Percentiles rank a stretch among this genome's conserved stretches.
phyloP scores from a whole-genome alignment of 2,888 invertebrate genomes.

The Sinhomidia bicolor region DNA sequence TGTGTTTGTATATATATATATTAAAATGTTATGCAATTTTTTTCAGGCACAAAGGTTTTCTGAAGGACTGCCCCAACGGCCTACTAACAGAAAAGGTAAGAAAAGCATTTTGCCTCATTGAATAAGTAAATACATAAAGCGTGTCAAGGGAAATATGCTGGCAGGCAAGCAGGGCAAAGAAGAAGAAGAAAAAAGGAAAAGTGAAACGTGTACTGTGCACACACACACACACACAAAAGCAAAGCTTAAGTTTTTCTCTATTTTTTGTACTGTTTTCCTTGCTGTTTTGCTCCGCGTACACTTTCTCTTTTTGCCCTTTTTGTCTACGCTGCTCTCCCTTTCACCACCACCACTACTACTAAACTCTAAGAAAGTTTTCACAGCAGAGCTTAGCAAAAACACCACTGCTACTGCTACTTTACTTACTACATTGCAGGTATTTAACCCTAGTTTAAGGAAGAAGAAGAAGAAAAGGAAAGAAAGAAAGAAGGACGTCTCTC shows the following conservation, averaged over 20 bases:
- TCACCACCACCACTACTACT: not conserved
- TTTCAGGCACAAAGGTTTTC: conserved; percentile 74
- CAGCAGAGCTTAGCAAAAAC: no score
- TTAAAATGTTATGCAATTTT: conserved; percentile 46
- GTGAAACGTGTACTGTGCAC: conserved; percentile 16
- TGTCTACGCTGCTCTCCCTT: not conserved
- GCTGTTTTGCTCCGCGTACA: not conserved
- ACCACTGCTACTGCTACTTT: not conserved
- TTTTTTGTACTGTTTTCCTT: not conserved
- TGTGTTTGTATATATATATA: not conserved
- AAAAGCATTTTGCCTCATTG: conserved; percentile 59
- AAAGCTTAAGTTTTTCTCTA: not conserved
- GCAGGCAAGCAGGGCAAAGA: conserved; percentile 16
- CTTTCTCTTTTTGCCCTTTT: conserved; percentile 35
- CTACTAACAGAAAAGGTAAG: conserved; percentile 76
- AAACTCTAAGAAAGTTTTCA: not conserved
- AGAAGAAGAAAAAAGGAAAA: no score
- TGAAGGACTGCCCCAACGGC: conserved; percentile 76
- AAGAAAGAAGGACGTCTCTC: no score
- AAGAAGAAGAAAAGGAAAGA: no score
- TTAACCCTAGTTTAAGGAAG: not conserved
- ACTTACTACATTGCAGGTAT: not conserved
- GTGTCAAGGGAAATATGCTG: conserved; percentile 65
- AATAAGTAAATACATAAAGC: conserved; percentile 70
- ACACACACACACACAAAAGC: not conserved